Evolutionary conservation across 2,797 vertebrate species (phyloP).

Genomic region (Sebastes taczanowskii): DNA sequence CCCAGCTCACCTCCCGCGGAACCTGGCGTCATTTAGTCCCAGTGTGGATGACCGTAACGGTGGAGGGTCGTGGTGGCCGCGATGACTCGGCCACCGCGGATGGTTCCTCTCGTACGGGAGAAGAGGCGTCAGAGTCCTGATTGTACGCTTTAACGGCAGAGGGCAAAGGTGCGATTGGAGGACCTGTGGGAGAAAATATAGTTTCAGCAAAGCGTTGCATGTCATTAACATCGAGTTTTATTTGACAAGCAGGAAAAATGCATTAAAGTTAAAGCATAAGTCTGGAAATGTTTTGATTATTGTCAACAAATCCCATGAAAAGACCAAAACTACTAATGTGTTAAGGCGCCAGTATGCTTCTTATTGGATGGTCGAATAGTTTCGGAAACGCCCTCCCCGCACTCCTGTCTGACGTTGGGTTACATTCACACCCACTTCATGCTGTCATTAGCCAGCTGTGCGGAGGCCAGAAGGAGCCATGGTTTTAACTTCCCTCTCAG

Average conservation of each 20-base stretch:
- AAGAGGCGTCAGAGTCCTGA: slow-evolving; percentile 55
- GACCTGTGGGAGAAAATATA: slow-evolving; percentile 48
- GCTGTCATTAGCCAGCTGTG: not conserved
- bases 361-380: too few relatives aligned
- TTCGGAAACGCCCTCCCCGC: not conserved
- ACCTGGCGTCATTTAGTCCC: slow-evolving; percentile 86
- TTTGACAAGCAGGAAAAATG: not conserved
- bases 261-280: not conserved
- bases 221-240: not conserved
- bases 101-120: slow-evolving; percentile 54
- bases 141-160: slow-evolving; percentile 49
- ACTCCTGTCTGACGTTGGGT: not conserved
- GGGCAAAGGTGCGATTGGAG: slow-evolving; percentile 56
- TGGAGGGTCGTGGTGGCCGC: slow-evolving; percentile 75
- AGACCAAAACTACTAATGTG: not conserved
- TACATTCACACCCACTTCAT: not conserved
- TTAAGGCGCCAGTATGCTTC: too few relatives aligned
- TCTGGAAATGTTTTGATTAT: not conserved
- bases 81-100: slow-evolving; percentile 42
- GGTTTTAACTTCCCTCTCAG: not conserved
- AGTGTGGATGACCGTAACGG: slow-evolving; percentile 84
- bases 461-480: not conserved
- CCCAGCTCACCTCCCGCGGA: slow-evolving; percentile 80
- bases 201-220: not conserved
- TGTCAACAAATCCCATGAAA: not conserved